Percentiles rank a stretch among this genome's conserved stretches.
These are phyloP conservation scores for Orientallactaga bullata DNA, from an alignment of 2,113 vertebrate genomes.

Conservation along the genomic window DNA sequence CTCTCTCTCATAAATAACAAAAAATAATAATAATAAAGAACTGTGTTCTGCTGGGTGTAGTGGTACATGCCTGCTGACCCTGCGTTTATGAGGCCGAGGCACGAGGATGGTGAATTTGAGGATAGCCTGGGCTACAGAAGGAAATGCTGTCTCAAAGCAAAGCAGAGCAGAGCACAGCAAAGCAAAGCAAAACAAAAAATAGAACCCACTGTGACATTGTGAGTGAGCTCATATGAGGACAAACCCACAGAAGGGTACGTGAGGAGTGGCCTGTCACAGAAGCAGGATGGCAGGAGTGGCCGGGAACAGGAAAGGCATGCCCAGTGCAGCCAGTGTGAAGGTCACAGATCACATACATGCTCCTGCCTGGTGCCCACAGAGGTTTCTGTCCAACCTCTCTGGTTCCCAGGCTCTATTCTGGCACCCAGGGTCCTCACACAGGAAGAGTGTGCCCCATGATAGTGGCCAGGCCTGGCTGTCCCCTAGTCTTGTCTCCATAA, in stretches of 20 bases:
- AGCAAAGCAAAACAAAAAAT: background rate
- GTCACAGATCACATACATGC: background rate
- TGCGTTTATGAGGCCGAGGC: background rate
- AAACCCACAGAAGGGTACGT: background rate
- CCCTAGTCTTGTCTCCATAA: background rate
- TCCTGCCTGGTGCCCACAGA: background rate
- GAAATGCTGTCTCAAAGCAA: background rate
- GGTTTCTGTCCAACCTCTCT: background rate
- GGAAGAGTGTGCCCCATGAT: background rate
- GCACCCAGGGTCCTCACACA: background rate
- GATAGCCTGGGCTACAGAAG: background rate
- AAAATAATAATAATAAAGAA: no score
- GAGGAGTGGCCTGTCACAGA: background rate
- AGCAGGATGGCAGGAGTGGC: background rate
- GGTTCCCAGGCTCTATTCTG: constrained; percentile 27
- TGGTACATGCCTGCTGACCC: background rate
- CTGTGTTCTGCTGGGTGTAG: background rate
- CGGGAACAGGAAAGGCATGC: background rate
- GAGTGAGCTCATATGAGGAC: background rate
- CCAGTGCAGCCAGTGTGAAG: background rate
- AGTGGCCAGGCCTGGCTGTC: background rate
- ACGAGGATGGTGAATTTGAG: background rate
- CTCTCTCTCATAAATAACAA: no score
- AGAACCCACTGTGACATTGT: background rate
- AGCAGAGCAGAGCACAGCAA: background rate